Evolutionary conservation across 1,140 invertebrate genomes (phyloP), one percentile per base, ranked within the genome.

Genomic region (Chironomus striatipennis): DNA sequence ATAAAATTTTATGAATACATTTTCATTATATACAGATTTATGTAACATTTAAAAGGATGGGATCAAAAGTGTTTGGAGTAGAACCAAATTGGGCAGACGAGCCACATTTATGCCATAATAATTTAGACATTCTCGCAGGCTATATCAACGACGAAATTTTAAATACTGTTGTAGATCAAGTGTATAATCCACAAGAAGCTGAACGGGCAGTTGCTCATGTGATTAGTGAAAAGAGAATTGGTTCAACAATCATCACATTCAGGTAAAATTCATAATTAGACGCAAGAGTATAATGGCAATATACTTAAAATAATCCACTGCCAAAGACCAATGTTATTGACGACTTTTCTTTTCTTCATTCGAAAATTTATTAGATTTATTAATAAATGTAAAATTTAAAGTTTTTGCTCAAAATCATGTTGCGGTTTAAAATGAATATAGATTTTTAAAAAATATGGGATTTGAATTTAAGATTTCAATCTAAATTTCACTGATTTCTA

Each of bases 201-300:
- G 89, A 91, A 78, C 81, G 86, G 67, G 91, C 91, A 2, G 79
- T 92, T 18, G 84, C 87, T 73, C 89, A 91, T 79, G 85, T 90
- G 42, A 85, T 87, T 78, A 86, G 87, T 75, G 83, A 85, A 1
- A 85, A 89, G 42, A 87, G 90, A 7, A 85, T 92, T 75, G 91
- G 91, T n/a, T 91, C 89, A 79, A 91, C 90, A 6, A 87, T 93
- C 47, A 86, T 93, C 34, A 85, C 88, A 75, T 91, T 93, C 81
- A 85, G 88, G 81, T 88, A 81, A 85, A 75, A 77, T 34, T 2
- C 24, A 34, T 2, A 34, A 34, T 34, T 1, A 34, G 1, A 2
- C 5, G 24, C 24, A 34, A 1, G 24, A 34, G 5, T 34, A 34
- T 34, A 34, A 5, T 34, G 24, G 24, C 24, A 34, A 34, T 34